Percentiles rank a stretch among this genome's conserved stretches.
These are phyloP conservation scores for Ellobium chinense DNA, from an alignment of 2,888 invertebrate genomes.

Conservation along the genomic window DNA sequence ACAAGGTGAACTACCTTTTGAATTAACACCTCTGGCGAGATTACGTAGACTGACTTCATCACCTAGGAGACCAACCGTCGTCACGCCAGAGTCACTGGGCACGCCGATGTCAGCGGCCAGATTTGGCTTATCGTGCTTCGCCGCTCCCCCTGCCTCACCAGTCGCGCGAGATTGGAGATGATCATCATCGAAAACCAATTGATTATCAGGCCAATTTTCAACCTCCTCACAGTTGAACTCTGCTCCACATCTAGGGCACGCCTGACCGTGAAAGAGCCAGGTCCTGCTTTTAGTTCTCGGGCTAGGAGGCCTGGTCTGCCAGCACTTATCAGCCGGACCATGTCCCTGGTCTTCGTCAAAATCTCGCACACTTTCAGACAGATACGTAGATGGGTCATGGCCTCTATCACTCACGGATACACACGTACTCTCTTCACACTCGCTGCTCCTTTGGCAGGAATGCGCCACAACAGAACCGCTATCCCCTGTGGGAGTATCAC, in stretches of 20 bases:
- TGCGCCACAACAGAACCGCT: not conserved
- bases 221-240: not conserved
- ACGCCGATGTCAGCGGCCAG: not conserved
- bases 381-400: too few relatives aligned
- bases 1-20: too few relatives aligned
- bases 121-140: not conserved
- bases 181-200: not conserved
- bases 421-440: not conserved
- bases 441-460: not conserved
- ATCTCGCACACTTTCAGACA: too few relatives aligned
- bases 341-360: not conserved
- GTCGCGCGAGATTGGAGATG: not conserved
- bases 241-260: not conserved
- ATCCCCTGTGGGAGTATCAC: not conserved
- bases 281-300: not conserved
- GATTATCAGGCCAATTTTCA: not conserved
- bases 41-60: too few relatives aligned
- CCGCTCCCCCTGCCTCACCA: not conserved
- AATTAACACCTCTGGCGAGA: too few relatives aligned
- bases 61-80: not conserved
- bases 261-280: not conserved
- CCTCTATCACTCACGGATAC: too few relatives aligned
- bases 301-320: not conserved
- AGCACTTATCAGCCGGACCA: not conserved
- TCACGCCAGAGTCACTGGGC: too few relatives aligned